These are phyloP conservation scores for Aphelenchoides besseyi DNA, from an alignment of 1,140 invertebrate species.

Conservation along the genomic window DNA sequence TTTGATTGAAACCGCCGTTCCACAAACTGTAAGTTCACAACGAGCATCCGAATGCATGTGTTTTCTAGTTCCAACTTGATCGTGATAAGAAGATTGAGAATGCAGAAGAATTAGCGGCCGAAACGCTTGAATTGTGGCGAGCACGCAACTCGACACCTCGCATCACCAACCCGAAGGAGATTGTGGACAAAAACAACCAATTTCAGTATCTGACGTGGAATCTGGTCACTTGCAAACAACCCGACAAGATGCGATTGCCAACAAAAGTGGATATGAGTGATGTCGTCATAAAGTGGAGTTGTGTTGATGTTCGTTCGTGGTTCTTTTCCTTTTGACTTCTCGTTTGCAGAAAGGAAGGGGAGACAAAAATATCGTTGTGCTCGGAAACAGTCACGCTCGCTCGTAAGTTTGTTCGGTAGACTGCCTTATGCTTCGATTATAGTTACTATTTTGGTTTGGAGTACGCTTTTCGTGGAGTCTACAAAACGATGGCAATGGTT, in stretches of 20 bases:
- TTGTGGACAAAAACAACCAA: neutral
- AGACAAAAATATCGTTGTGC: neutral
- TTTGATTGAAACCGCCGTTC: neutral
- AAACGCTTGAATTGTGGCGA: neutral
- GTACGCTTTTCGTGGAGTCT: neutral
- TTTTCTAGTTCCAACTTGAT: neutral
- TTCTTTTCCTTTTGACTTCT: neutral
- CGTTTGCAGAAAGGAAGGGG: neutral
- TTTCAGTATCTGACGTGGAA: constrained; percentile 1
- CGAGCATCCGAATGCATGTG: neutral
- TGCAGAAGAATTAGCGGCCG: neutral
- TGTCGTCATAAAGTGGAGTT: neutral
- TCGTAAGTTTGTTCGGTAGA: neutral
- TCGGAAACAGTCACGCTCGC: neutral
- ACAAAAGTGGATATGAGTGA: neutral
- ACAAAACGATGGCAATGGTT: neutral
- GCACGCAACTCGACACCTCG: neutral
- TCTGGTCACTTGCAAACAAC: neutral
- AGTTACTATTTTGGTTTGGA: neutral
- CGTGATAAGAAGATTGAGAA: neutral
- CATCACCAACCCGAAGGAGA: neutral
- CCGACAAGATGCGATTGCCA: neutral
- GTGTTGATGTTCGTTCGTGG: neutral
- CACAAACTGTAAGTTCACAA: neutral
- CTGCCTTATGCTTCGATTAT: neutral